Evolutionary conservation across 53 echinoderm and acorn worm genomes (phyloP).

Genomic region (Antedon mediterranea): DNA sequence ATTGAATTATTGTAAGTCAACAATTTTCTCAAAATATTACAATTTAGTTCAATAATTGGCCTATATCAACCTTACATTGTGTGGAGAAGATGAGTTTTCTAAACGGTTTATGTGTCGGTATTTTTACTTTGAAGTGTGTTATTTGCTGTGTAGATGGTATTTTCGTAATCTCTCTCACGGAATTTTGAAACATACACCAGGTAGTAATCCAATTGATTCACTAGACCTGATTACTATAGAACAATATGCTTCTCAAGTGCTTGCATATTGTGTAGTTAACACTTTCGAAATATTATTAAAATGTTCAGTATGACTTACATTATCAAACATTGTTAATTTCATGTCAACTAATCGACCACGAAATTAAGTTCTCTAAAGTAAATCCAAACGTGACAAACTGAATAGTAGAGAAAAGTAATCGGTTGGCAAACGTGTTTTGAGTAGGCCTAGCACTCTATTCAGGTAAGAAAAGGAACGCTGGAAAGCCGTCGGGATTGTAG

Average conservation of each 20-base stretch:
- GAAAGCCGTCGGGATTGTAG: neutral
- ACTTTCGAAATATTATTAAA: slow-evolving; percentile 1
- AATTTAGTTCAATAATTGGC: too few relatives aligned
- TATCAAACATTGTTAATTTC: neutral
- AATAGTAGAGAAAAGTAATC: neutral
- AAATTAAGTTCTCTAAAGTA: neutral
- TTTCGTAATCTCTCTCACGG: neutral
- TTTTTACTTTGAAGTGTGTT: neutral
- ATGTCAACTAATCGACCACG: neutral
- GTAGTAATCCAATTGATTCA: neutral
- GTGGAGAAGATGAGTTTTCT: neutral
- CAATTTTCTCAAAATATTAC: too few relatives aligned
- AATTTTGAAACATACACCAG: neutral
- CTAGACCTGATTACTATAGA: neutral
- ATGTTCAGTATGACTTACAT: neutral
- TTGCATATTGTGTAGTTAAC: neutral
- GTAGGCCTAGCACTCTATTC: neutral
- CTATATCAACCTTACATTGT: too few relatives aligned
- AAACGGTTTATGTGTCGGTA: neutral
- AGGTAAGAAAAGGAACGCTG: neutral
- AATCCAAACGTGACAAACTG: neutral
- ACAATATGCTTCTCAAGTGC: neutral
- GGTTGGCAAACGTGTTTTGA: neutral
- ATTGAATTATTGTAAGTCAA: too few relatives aligned
- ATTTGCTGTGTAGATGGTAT: neutral